Base-by-base conservation (phyloP, 2,888 invertebrate genomes). In the Altica lythri region DNA sequence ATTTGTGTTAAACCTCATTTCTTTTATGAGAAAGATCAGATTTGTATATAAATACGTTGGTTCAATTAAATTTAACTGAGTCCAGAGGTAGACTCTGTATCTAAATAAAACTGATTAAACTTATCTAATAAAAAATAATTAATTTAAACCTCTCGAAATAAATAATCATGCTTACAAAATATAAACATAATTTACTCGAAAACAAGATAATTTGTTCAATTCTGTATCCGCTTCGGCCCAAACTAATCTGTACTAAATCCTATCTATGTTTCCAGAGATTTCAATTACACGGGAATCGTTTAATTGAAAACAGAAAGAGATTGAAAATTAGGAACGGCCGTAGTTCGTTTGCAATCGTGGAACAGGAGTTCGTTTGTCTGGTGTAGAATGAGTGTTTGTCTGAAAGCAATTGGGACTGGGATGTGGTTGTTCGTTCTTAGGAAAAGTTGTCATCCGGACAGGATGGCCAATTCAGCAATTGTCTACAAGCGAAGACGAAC, bases 281-380 rank as follows among this genome's bases (percentile, higher is more conserved):
- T 66, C 66, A 66, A 65, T 66, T 66, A 66, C 62, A 61, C 57
- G 59, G 56, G 55, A 62, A 64, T 64, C 64, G 59, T 65, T 66
- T 66, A 66, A 66, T 65, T 66, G 65, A 65, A 64, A 61, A 62
- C 62, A 55, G 51, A 53, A 57, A 57, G 59, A 61, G 59, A 61
- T 61, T 59, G 57, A 57, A 57, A 61, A 59, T 57, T 59, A 59
- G 59, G 53, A 61, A 55, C 42, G 54, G 58, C 51, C 42, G 35
- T 35, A 35, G 55, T 42, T 57, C 53, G 53, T 53, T 50, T 45
- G 30, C 38, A n/a, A 16, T 18, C 9, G 40, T 17, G 12, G 40
- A 35, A 35, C 2, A 9, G 25, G n/a, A 38, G 48, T 40, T 49
- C 32, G 40, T 49, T 25, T 40, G 22, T 40, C 25, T 40, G 25